Evolutionary conservation across 2,888 invertebrate species (phyloP).

Genomic region (Trypoxylon attenuatum): DNA sequence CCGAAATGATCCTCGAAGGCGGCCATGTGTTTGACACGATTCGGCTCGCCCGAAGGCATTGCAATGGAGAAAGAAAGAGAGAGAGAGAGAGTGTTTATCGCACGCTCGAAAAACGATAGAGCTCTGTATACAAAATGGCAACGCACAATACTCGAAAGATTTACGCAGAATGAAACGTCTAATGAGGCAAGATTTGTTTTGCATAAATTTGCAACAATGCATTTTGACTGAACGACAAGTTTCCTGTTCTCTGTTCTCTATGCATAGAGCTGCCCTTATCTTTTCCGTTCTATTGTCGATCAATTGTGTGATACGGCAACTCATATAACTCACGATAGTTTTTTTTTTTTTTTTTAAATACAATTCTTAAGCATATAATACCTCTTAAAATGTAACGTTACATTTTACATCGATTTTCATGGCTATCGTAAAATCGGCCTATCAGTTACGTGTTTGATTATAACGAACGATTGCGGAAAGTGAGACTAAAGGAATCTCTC

Average conservation of each 20-base stretch:
- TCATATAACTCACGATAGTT: constrained; percentile 40
- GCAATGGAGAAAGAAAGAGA: not conserved
- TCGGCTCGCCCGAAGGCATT: not conserved
- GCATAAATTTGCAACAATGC: constrained; percentile 12
- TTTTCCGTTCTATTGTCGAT: constrained; percentile 66
- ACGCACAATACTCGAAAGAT: constrained; percentile 39
- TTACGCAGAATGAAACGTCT: constrained; percentile 24
- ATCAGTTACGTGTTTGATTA: constrained; percentile 45
- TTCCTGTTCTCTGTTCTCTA: not conserved
- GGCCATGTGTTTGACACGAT: too few species aligned
- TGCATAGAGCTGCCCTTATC: constrained; percentile 2
- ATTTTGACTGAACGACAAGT: not conserved
- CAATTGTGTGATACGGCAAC: constrained; percentile 57
- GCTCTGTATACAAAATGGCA: constrained; percentile 38
- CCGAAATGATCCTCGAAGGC: too few species aligned
- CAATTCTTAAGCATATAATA: constrained; percentile 41
- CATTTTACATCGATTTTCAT: constrained; percentile 37
- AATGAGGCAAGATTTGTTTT: constrained; percentile 10
- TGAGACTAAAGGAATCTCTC: constrained; percentile 49
- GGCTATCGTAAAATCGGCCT: constrained; percentile 33
- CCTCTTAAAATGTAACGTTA: constrained; percentile 33
- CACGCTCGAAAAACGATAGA: not conserved
- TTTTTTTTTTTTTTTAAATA: constrained; percentile 26
- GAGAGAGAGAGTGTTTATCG: not conserved
- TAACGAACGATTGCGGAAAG: constrained; percentile 43